Conservation (phyloP, 2,888 invertebrate genomes). For the Drepanosiphum platanoidis region DNA sequence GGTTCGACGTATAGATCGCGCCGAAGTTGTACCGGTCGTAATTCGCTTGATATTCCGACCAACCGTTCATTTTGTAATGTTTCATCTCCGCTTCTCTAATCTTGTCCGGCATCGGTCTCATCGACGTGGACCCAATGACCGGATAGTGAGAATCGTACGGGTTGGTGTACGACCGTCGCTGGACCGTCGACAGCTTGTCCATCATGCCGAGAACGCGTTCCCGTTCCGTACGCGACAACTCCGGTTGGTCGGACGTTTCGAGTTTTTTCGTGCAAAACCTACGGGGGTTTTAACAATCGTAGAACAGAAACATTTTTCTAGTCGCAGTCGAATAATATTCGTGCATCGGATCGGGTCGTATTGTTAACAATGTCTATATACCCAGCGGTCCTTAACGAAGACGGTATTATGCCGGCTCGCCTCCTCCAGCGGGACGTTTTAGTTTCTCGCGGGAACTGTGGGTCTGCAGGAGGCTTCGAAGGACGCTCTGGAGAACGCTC, state of each 20-base stretch:
- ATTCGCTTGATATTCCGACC: conserved; percentile 10
- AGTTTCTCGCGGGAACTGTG: too few species aligned
- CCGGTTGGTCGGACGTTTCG: not conserved
- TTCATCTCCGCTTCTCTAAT: not conserved
- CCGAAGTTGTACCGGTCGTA: too few species aligned
- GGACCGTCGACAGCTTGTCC: not conserved
- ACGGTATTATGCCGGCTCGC: too few species aligned
- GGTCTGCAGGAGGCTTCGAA: too few species aligned
- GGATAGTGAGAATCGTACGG: not conserved
- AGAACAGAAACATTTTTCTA: too few species aligned
- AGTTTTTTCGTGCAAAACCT: conserved; percentile 37
- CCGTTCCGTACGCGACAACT: not conserved
- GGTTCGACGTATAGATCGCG: too few species aligned
- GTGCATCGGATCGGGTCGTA: too few species aligned
- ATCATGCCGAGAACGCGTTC: not conserved
- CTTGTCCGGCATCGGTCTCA: not conserved
- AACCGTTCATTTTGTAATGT: conserved; percentile 38
- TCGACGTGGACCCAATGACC: not conserved
- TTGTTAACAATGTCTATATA: too few species aligned
- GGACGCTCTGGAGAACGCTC: too few species aligned
- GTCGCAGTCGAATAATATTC: too few species aligned
- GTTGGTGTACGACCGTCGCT: conserved; percentile 24
- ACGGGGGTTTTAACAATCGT: not conserved
- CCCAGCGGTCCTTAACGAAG: too few species aligned
- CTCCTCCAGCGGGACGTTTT: too few species aligned